A percentile compares a stretch with the other conserved stretches of the same genome.
Conservation (phyloP, 2,113 vertebrate genomes). For the Miniopterus natalensis region DNA sequence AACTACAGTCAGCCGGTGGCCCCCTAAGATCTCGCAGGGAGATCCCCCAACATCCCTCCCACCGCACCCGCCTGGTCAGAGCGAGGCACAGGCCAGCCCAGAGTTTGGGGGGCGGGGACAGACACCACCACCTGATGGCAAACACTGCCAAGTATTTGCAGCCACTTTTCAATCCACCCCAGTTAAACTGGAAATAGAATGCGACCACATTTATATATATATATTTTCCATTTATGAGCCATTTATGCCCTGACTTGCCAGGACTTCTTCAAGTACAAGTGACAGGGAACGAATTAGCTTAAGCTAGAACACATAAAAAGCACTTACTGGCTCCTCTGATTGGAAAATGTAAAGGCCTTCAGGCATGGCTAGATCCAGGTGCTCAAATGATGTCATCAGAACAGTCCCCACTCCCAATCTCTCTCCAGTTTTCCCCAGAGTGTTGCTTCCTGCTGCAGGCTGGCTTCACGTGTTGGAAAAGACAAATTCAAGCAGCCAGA, state of each 20-base stretch:
- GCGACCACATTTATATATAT: not conserved
- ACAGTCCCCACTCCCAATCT: not conserved
- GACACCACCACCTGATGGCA: not conserved
- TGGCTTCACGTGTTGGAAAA: not conserved
- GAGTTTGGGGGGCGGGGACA: too few relatives aligned
- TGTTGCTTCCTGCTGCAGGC: not conserved
- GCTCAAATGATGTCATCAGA: not conserved
- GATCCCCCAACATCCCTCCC: accelerated
- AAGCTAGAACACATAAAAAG: too few relatives aligned
- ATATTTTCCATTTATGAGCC: not conserved
- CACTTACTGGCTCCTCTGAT: not conserved
- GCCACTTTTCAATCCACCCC: not conserved
- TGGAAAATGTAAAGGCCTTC: not conserved
- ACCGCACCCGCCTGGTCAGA: not conserved
- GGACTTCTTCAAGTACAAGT: not conserved
- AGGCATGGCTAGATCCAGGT: not conserved
- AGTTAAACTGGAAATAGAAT: not conserved
- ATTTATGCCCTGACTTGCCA: not conserved
- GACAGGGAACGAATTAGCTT: not conserved
- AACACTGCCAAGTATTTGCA: not conserved
- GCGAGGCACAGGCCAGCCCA: not conserved
- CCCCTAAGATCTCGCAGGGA: not conserved
- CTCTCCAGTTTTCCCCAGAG: not conserved
- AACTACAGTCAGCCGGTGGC: accelerated
- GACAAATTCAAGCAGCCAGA: not conserved